Conservation (phyloP, 1,140 invertebrate genomes). For the Lepidurus couesii region DNA sequence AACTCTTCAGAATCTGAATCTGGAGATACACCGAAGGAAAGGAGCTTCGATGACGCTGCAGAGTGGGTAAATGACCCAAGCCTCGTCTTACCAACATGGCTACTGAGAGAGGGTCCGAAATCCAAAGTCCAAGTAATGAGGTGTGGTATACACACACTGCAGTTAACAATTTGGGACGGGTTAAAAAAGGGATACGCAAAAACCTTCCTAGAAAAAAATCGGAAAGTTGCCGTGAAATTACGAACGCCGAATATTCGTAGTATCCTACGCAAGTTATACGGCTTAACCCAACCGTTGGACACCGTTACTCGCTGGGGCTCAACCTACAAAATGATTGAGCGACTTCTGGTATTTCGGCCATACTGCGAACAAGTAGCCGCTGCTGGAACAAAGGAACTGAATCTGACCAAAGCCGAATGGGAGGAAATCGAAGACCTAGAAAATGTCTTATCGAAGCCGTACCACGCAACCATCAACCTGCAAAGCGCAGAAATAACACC, state of each 20-base stretch:
- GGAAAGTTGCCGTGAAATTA: slow-evolving; percentile 5
- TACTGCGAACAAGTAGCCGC: slow-evolving; percentile 4
- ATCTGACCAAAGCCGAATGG: slow-evolving; percentile 4
- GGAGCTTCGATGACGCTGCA: not conserved
- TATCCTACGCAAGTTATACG: not conserved
- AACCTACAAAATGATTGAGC: slow-evolving; percentile 6
- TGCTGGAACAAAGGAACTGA: not conserved
- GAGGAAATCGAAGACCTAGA: not conserved
- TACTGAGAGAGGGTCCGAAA: not conserved
- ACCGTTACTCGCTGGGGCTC: slow-evolving; percentile 2
- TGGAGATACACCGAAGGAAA: not conserved
- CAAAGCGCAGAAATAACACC: not conserved
- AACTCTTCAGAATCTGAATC: slow-evolving; percentile 6
- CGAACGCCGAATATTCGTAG: not conserved
- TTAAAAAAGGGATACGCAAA: no score
- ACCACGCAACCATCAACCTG: not conserved
- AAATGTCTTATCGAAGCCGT: not conserved
- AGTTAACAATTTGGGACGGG: no score
- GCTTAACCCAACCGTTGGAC: not conserved
- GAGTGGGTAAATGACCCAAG: slow-evolving; percentile 4
- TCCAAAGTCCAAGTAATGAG: not conserved
- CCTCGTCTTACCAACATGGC: not conserved
- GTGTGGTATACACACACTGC: no score
- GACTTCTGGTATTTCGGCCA: slow-evolving; percentile 4
- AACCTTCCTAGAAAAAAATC: not conserved